These are phyloP conservation scores for Pampus argenteus DNA, from an alignment of 2,797 vertebrate genomes.

Conservation along the genomic window DNA sequence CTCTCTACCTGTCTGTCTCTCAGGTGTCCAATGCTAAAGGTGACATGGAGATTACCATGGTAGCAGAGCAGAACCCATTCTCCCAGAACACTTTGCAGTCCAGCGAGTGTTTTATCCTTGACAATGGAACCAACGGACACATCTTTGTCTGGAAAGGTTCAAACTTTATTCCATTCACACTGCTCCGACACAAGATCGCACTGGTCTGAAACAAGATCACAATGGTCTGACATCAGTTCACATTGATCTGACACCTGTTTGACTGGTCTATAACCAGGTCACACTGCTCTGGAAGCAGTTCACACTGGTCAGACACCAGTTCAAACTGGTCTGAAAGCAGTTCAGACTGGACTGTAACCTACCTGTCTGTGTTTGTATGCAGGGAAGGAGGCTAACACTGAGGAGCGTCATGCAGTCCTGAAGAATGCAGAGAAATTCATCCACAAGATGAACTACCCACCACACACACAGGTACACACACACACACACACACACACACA, in stretches of 20 bases:
- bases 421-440: constrained; percentile 71
- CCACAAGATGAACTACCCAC: constrained; percentile 68
- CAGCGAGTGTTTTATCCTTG: constrained; percentile 80
- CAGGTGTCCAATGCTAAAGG: constrained; percentile 79
- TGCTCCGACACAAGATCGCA: background rate
- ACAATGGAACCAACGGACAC: constrained; percentile 70
- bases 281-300: too few relatives aligned
- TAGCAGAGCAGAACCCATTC: constrained; percentile 74
- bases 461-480: constrained; percentile 39
- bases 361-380: background rate
- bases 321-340: background rate
- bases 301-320: too few relatives aligned
- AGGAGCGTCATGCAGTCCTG: constrained; percentile 70
- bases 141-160: constrained; percentile 84
- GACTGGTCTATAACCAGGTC: too few relatives aligned
- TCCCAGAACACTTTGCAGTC: constrained; percentile 69
- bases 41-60: constrained; percentile 66
- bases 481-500: background rate
- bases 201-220: too few relatives aligned
- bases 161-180: background rate
- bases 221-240: too few relatives aligned
- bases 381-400: constrained; percentile 73
- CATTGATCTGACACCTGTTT: background rate
- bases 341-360: background rate
- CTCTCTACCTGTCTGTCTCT: background rate